Evolutionary conservation across 1,140 invertebrate species (phyloP), one percentile per base, ranked within the genome.

Genomic region (Euura lappo): DNA sequence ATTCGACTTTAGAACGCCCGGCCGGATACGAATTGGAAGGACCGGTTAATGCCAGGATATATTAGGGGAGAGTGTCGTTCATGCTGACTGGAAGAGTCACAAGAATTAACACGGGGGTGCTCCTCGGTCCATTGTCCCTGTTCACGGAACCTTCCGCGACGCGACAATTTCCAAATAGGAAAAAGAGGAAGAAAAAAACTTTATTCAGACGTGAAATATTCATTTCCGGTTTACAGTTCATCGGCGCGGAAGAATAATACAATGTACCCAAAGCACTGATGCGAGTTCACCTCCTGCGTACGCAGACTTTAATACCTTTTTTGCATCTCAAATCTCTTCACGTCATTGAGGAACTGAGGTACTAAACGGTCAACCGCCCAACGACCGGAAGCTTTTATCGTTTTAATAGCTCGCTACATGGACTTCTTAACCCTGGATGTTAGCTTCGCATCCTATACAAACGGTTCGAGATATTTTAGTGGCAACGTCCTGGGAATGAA

Each of bases 1-100:
- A 8, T n/a, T 8, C 51, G 51, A 60, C 51, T 60, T 60, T 60
- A 60, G 51, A 60, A n/a, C 51, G 51, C 51, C 51, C 13, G 51
- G 51, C 51, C 51, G 51, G 51, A 60, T 60, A n/a, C 51, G 3
- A 60, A 60, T 60, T 60, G 51, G 51, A 60, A 60, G 51, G 51
- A 60, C 51, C 51, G 51, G 51, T 60, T 60, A 60, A 60, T 60
- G 51, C 51, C 51, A 60, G 51, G 51, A 60, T 60, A 60, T 60
- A 60, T 60, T 60, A 60, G 51, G 51, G 28, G 51, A 8, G 28
- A 28, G 28, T 28, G 28, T 28, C 28, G 28, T 28, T 28, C 28
- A 28, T 28, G 28, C 51, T 60, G 51, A 60, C 51, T 60, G 51
- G 13, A 8, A 11, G 51, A 60, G 8, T 60, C 8, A 11, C 51